Evolutionary conservation across 2,797 vertebrate genomes (phyloP), one percentile per base, ranked within the genome.

Genomic region (Mus spretus): DNA sequence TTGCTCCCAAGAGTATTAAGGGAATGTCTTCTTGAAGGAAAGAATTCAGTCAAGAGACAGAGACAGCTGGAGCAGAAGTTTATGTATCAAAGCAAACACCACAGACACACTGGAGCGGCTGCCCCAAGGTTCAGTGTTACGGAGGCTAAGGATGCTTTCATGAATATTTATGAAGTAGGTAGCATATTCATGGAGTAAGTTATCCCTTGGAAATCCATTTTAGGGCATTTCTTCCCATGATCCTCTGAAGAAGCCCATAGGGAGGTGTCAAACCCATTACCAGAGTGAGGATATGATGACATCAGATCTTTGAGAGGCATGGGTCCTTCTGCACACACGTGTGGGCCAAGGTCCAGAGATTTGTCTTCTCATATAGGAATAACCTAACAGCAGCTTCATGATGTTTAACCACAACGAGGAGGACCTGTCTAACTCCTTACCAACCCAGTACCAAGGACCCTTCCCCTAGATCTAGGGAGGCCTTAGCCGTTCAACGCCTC

Each of bases 151-250:
- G 14, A 53, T 8, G 63, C 3, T 86, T 17, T 70, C 44, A 70
- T 86, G 63, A 70, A 86, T 86, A 70, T 87, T 87, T 55, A 87
- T 70, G 50, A 87, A 72, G 67, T 74, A 22, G 34, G 85, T 37
- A 14, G 34, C 22, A 87, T 40, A 40, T 74, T 74, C n/a, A 13
- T 17, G 24, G 34, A 53, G 85, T 74, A 55, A 87, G 31, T 53
- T 74, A n/a, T 74, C 67, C 65, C 50, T 55, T 74, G n/a, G 50
- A 28, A 40, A 55, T 6, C 24, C 50, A 37, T 74, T 57, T 74
- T 74, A 57, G 67, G 47, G 72, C 7, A 89, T 26, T 88, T 59
- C 17, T 47, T 59, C 72, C 72, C 28, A 10, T 28, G 14, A 40
- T 28, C 50, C 47, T 72, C 67, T 87, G 50, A 24, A 40, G 55